Percentiles rank a stretch among this genome's conserved stretches.
phyloP scores from a whole-genome alignment of 2,888 invertebrate genomes.

The Polydrusus cervinus region DNA sequence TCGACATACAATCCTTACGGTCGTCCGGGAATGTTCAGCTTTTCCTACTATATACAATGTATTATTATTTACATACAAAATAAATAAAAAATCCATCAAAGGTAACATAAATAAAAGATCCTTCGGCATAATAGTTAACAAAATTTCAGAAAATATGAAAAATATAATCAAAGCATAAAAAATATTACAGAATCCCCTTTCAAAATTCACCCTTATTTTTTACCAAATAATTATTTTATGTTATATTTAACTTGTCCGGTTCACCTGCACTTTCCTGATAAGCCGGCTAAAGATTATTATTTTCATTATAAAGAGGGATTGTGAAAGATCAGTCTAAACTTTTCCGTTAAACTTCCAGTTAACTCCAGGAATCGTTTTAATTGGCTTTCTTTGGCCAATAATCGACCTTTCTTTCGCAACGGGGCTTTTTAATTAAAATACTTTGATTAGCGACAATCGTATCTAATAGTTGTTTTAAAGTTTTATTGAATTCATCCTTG shows the following conservation, averaged over 20 bases:
- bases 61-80: too few relatives aligned
- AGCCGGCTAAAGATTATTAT: neutral
- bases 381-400: conserved; percentile 27
- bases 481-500: neutral
- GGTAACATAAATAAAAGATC: too few relatives aligned
- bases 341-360: conserved; percentile 9
- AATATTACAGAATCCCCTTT: too few relatives aligned
- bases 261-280: conserved; percentile 15
- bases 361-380: conserved; percentile 24
- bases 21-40: too few relatives aligned
- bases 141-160: too few relatives aligned
- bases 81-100: too few relatives aligned
- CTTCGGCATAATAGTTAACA: too few relatives aligned
- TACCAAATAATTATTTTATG: neutral
- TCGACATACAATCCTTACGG: too few relatives aligned
- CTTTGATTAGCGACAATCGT: conserved; percentile 6
- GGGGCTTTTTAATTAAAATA: conserved; percentile 17
- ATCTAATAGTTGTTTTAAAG: conserved; percentile 13
- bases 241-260: neutral
- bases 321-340: conserved; percentile 12
- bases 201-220: too few relatives aligned
- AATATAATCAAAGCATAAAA: too few relatives aligned
- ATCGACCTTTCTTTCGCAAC: neutral
- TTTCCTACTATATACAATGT: too few relatives aligned
- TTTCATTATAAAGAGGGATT: neutral